Conservation (phyloP, 2,888 invertebrate species). For the Leptopilina drosophilae region DNA sequence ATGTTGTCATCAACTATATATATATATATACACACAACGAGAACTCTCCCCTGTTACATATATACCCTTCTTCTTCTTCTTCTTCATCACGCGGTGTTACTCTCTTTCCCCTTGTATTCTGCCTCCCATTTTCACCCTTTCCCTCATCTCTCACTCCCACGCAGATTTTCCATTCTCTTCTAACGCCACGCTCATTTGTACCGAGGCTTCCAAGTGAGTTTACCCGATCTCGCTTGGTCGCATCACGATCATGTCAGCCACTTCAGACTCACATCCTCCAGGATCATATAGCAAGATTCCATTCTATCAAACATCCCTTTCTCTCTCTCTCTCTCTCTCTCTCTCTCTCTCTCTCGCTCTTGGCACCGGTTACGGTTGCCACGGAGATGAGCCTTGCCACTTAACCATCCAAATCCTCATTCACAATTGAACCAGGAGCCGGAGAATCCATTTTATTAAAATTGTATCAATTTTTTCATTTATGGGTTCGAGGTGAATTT, state of each 20-base stretch:
- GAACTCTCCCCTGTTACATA: conserved; percentile 39
- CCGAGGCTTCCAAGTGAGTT: conserved; percentile 61
- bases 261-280: conserved; percentile 64
- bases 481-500: too few relatives aligned
- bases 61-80: conserved; percentile 1
- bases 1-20: conserved; percentile 54
- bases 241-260: conserved; percentile 69
- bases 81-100: conserved; percentile 5
- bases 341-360: conserved; percentile 6
- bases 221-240: conserved; percentile 65
- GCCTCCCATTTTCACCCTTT: conserved; percentile 39
- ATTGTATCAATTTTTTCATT: conserved; percentile 56
- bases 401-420: conserved; percentile 59
- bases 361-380: conserved; percentile 60
- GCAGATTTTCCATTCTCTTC: conserved; percentile 46
- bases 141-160: conserved; percentile 30
- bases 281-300: conserved; percentile 55
- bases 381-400: conserved; percentile 66
- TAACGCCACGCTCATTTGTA: conserved; percentile 61
- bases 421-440: conserved; percentile 51
- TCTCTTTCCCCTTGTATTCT: conserved; percentile 42
- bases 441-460: conserved; percentile 68
- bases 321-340: background rate
- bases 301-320: conserved; percentile 49
- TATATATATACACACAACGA: background rate